Evolutionary conservation across 2,113 vertebrate species (phyloP).

Genomic region (Indicator maculatus): DNA sequence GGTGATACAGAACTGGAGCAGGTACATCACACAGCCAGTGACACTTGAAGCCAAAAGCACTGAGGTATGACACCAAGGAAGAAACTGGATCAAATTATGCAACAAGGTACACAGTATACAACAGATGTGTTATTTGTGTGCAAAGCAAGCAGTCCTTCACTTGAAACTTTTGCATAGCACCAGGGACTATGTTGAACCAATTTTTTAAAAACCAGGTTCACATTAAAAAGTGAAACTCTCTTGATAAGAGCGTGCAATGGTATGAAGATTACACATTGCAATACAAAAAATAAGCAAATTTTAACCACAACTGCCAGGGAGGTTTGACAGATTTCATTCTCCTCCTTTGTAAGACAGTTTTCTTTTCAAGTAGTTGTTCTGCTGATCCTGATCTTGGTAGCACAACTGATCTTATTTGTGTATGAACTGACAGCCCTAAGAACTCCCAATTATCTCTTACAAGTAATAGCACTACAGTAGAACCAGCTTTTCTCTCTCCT

Average conservation of each 20-base stretch:
- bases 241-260: background rate
- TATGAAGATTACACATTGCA: background rate
- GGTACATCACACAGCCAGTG: background rate
- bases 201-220: background rate
- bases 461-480: background rate
- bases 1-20: background rate
- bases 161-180: background rate
- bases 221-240: background rate
- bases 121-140: background rate
- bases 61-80: background rate
- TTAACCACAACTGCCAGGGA: background rate
- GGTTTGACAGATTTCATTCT: background rate
- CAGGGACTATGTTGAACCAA: background rate
- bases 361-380: background rate
- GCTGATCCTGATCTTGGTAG: background rate
- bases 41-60: background rate
- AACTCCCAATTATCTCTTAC: background rate
- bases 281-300: background rate
- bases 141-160: fast-evolving
- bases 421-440: background rate
- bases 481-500: background rate
- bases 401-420: background rate
- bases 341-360: background rate
- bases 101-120: background rate
- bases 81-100: background rate